Evolutionary conservation across 2,113 vertebrate species (phyloP), one percentile per base, ranked within the genome.

Genomic region (Lophochroa leadbeateri): DNA sequence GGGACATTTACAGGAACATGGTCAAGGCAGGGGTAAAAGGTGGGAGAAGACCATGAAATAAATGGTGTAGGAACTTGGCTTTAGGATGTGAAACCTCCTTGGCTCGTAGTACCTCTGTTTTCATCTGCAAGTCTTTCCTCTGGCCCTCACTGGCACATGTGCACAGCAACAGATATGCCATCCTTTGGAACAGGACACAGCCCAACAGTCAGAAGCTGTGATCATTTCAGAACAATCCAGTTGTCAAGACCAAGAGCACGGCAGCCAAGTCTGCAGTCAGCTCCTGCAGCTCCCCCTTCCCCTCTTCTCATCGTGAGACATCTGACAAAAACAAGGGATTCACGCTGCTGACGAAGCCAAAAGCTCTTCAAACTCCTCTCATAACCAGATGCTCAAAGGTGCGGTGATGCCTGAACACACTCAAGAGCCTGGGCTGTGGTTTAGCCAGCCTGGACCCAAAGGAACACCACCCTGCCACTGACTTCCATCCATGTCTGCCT

Each of bases 1-100:
- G 53, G 31, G 2, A 24, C 25, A 10, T 17, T 46, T 43, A 53
- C 0, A 77, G n/a, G 43, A 81, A 80, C 5, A 12, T 0, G 35
- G 9, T 21, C 74, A 55, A 52, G 37, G 23, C 39, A 76, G 13
- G 33, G 37, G 16, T 15, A 55, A 41, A 68, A 72, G 28, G 19
- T 67, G 33, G 44, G 39, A 70, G 63, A 60, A 23, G 83, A 83
- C 43, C n/a, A 23, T 12, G 71, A 37, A 65, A 21, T 10, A 11
- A 46, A 35, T 4, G 13, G 17, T 49, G 47, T 11, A 80, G 72
- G 52, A 15, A 15, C 3, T 37, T 3, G 52, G 71, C 63, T 65
- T 47, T 7, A 12, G 43, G 64, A 35, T 6, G 13, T 10, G 76
- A 52, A 84, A 70, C 11, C 20, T 58, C n/a, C 71, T 47, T 33